Conservation (phyloP, 2,888 invertebrate genomes). For the Hydroisotoma schaefferi region DNA sequence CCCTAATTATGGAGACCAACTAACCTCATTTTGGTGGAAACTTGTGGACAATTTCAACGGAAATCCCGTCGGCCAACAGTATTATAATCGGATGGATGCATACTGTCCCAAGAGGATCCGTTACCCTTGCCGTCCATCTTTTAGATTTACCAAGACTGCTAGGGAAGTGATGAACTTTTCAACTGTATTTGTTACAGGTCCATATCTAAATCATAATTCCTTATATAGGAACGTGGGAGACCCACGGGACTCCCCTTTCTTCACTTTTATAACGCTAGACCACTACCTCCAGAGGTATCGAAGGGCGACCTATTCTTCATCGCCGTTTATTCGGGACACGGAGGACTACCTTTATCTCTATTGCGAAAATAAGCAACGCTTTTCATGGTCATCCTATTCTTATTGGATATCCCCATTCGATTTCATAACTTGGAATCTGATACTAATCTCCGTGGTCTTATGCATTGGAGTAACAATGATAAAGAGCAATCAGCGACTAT, state of each 20-base stretch:
- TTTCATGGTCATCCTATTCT: background rate
- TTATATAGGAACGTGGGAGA: too few relatives aligned
- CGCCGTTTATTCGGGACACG: background rate
- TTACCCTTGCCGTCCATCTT: background rate
- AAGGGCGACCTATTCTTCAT: background rate
- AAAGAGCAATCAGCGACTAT: background rate
- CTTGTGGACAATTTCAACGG: background rate
- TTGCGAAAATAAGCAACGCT: background rate
- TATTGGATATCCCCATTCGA: background rate
- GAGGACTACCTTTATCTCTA: background rate
- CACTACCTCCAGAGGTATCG: background rate
- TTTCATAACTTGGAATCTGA: background rate
- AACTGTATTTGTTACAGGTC: background rate
- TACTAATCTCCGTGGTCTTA: background rate
- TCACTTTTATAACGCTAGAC: background rate
- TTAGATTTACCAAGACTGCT: background rate
- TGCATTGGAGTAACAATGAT: background rate
- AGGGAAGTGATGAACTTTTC: background rate
- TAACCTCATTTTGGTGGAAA: background rate
- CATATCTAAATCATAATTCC: too few relatives aligned
- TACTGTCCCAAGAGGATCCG: too few relatives aligned
- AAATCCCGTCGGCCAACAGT: background rate
- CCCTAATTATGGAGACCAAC: background rate
- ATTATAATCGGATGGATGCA: background rate
- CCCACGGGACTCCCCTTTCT: background rate